Base-by-base conservation (phyloP, 2,888 invertebrate species). In the Alloplasta piceator region DNA sequence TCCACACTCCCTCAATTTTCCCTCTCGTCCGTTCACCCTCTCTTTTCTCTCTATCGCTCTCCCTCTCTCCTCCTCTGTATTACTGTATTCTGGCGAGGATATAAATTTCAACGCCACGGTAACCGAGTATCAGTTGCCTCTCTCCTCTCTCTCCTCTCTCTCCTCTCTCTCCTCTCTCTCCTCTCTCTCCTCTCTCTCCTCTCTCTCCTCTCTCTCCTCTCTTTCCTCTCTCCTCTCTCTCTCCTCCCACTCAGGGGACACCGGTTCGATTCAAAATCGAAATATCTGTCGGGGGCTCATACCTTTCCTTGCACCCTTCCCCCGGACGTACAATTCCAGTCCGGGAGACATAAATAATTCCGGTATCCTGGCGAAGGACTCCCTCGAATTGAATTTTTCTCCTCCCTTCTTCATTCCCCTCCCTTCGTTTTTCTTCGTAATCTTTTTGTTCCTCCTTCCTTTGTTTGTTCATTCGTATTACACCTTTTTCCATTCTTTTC, bases 241-340 rank as follows among this genome's bases (percentile, higher is more conserved):
- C 26, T 26, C 26, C 26, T 26, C 26, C 26, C 26, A 26, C 26
- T 26, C 64, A 9, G 26, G 74, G 74, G 81, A 60, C 41, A 61
- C 66, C 75, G 71, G 66, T 74, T 81, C 81, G 81, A 82, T 82
- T 82, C 48, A 61, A 83, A 82, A 85, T 85, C 81, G 85, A 86
- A 85, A 86, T 82, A 82, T 83, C 85, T 71, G 75, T 67, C 63
- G 71, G 83, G 26, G 78, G 68, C 70, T 72, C 76, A 75, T 71
- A 80, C 78, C 78, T 79, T 84, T 82, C 83, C 75, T 79, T 81
- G 78, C 76, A 80, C 82, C 74, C 46, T 77, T 67, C 76, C 38
- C 55, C 52, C 63, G 66, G 52, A 58, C 60, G 70, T 55, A 61
- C 71, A 72, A 82, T 79, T 76, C 80, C 76, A 55, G 58, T 73